phyloP scores from a whole-genome alignment of 92 coral and sea anemone species.

The Montipora capitata region DNA sequence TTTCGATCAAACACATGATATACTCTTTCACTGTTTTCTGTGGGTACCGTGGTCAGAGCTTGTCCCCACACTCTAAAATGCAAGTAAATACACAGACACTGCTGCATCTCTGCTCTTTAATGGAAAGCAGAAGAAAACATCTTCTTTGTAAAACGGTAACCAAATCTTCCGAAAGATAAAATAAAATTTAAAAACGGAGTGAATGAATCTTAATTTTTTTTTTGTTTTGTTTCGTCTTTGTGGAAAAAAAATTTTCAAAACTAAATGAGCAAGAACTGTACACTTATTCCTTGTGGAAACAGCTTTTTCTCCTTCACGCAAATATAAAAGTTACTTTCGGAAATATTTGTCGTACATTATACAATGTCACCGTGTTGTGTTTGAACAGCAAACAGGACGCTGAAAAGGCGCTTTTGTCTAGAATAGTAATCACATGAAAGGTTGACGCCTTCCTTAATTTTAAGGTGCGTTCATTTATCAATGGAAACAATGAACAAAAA shows the following conservation, averaged over 20 bases:
- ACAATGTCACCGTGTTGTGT: slow-evolving; percentile 3
- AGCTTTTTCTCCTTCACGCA: not conserved
- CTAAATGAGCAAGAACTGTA: not conserved
- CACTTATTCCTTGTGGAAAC: not conserved
- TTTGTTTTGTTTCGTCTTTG: not conserved
- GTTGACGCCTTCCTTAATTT: slow-evolving; percentile 23
- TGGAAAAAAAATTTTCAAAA: not conserved
- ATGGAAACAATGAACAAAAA: slow-evolving; percentile 24
- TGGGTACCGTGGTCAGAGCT: not conserved
- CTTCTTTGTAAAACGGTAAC: not conserved
- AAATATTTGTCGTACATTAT: slow-evolving; percentile 15
- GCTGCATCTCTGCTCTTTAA: slow-evolving; percentile 21
- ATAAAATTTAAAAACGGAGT: not conserved
- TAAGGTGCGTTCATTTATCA: not conserved
- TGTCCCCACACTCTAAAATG: slow-evolving; percentile 14
- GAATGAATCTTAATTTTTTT: not conserved
- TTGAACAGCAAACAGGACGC: slow-evolving; percentile 28
- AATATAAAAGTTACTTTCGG: not conserved
- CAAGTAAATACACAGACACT: slow-evolving; percentile 28
- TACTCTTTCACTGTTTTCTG: not conserved
- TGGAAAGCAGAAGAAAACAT: not conserved
- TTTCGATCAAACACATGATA: not conserved
- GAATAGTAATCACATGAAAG: slow-evolving; percentile 36
- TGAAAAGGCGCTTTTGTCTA: slow-evolving; percentile 22
- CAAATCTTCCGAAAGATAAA: too few relatives aligned